Evolutionary conservation across 2,113 vertebrate species (phyloP).

Genomic region (Neolamprologus sp.): DNA sequence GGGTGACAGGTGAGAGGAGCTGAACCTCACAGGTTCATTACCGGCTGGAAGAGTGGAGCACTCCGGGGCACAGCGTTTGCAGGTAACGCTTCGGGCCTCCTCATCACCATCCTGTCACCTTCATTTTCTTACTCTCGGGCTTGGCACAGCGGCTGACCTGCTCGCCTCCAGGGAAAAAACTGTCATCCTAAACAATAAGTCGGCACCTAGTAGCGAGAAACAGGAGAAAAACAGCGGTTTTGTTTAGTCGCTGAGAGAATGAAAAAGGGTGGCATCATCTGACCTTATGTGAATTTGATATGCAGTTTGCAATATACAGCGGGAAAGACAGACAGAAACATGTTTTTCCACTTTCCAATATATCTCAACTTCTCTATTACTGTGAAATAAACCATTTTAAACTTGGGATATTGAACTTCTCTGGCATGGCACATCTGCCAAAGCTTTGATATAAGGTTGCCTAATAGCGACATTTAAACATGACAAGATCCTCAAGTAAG

Average conservation of each 20-base stretch:
- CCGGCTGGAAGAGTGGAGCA: conserved; percentile 24
- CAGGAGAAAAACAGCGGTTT: not conserved
- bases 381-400: not conserved
- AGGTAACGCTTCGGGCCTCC: conserved; percentile 40
- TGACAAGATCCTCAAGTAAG: not conserved
- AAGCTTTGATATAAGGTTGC: not conserved
- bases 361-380: not conserved
- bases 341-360: not conserved
- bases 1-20: conserved; percentile 40
- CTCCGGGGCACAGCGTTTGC: conserved; percentile 28
- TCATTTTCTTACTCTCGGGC: conserved; percentile 27
- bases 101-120: conserved; percentile 62
- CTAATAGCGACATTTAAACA: not conserved
- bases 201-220: not conserved
- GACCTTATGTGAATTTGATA: not conserved
- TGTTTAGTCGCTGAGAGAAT: not conserved
- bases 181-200: conserved; percentile 26
- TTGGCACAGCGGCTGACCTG: conserved; percentile 21
- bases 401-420: not conserved
- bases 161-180: not conserved
- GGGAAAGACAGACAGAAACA: not conserved
- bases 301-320: not conserved
- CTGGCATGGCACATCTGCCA: not conserved
- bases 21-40: conserved; percentile 47
- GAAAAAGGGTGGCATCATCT: not conserved